Evolutionary conservation across 2,797 vertebrate genomes (phyloP), one percentile per base, ranked within the genome.

Genomic region (Macropodus opercularis): DNA sequence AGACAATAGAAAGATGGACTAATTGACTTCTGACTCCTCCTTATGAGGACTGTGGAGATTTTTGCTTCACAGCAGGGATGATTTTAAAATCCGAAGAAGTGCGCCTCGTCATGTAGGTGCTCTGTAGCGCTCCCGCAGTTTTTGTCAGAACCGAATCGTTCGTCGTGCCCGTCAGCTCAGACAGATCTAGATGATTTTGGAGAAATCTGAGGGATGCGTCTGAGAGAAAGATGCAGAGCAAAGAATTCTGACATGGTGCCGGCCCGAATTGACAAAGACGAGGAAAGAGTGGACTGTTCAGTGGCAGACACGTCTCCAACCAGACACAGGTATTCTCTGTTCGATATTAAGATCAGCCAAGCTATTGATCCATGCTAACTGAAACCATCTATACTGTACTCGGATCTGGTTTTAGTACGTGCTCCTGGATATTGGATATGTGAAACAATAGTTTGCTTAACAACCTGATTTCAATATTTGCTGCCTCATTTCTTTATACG

Each of bases 161-260:
- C 21, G 46, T n/a, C 32, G 42, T 57, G 68, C 56, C 64, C 19
- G 18, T 61, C 62, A 69, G 73, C 63, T 64, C n/a, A 78, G 73
- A 74, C 54, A 50, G 61, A 46, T 42, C 58, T 66, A 42, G 48
- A 66, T 56, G 59, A 54, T 55, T 68, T 60, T 51, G 74, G 63
- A 69, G 78, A 72, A 66, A 75, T 79, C 55, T 83, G 74, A 81
- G 86, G 85, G 79, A 87, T 87, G 81, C 77, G 42, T 79, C 77
- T 83, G 79, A 85, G 80, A 62, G 75, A 75, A 70, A 85, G 81
- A 85, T 72, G 79, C 76, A 77, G 76, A 79, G 79, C 80, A 83
- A 66, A 81, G 75, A 64, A 63, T 73, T 87, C 72, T 90, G 87
- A 89, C 86, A 92, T 89, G 89, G 81, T 91, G 90, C 71, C 82